Percentiles rank a stretch among this genome's conserved stretches.
Conservation (phyloP, 2,888 invertebrate species). For the Mesopsocus fuscifrons region DNA sequence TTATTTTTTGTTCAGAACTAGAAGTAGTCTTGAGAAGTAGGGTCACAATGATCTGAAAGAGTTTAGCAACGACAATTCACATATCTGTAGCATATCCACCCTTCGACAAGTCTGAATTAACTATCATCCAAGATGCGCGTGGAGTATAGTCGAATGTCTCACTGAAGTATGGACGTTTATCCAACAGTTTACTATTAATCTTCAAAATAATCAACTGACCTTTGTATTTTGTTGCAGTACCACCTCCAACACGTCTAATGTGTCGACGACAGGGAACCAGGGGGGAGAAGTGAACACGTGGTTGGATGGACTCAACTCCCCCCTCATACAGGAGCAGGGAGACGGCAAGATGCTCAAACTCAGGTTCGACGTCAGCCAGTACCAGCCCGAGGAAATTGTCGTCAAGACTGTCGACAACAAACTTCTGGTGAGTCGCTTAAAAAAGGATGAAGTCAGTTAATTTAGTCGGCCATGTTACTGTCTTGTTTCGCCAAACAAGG, state of each 20-base stretch:
- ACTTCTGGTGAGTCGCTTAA: conserved; percentile 51
- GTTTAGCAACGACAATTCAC: too few species aligned
- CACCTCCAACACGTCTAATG: conserved; percentile 34
- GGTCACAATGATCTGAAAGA: too few species aligned
- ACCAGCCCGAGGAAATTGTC: conserved; percentile 88
- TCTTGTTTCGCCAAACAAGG: not conserved
- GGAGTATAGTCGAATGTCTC: too few species aligned
- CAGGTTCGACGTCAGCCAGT: conserved; percentile 93
- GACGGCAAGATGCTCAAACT: conserved; percentile 87
- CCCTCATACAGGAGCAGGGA: conserved; percentile 84
- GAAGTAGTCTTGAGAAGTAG: too few species aligned
- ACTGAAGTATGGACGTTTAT: too few species aligned
- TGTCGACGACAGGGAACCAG: conserved; percentile 27
- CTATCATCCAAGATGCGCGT: too few species aligned
- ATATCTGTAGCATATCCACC: too few species aligned
- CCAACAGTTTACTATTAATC: too few species aligned
- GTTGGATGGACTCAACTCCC: conserved; percentile 76
- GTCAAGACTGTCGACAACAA: conserved; percentile 98
- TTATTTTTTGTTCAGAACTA: too few species aligned
- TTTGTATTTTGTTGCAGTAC: conserved; percentile 31
- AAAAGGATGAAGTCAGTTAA: too few species aligned
- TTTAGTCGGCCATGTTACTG: not conserved
- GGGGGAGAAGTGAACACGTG: conserved; percentile 41
- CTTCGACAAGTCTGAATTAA: too few species aligned
- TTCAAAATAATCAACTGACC: too few species aligned